Evolutionary conservation across 2,888 invertebrate genomes (phyloP).

Genomic region (Plagodis pulveraria): DNA sequence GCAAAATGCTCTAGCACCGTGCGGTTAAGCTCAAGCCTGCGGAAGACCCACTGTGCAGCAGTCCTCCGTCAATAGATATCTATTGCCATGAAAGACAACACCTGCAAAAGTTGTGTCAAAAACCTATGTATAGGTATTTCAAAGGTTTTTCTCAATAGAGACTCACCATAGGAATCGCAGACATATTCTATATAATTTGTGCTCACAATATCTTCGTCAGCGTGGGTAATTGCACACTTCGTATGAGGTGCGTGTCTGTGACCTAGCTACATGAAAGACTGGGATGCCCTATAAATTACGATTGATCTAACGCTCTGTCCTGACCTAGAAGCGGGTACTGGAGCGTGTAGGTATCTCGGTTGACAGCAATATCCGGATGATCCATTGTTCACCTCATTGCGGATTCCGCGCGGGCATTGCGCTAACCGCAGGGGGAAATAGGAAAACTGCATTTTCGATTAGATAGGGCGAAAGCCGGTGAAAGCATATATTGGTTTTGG

Average conservation of each 20-base stretch:
- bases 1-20: no score
- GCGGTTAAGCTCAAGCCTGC: no score
- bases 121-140: no score
- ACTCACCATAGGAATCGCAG: no score
- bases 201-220: no score
- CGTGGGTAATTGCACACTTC: neutral
- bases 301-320: slow-evolving; percentile 13
- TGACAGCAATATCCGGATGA: slow-evolving; percentile 83
- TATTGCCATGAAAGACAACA: no score
- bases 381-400: slow-evolving; percentile 81
- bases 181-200: no score
- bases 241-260: neutral
- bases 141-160: no score
- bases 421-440: slow-evolving; percentile 53
- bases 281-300: slow-evolving; percentile 5
- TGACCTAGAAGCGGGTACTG: slow-evolving; percentile 24
- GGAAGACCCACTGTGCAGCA: no score
- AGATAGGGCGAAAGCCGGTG: slow-evolving; percentile 36
- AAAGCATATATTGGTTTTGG: slow-evolving; percentile 16
- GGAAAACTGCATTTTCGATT: slow-evolving; percentile 55
- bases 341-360: slow-evolving; percentile 58
- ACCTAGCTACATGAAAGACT: neutral
- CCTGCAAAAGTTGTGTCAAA: no score
- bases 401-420: slow-evolving; percentile 67
- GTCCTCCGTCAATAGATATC: no score